Percentiles rank a stretch among this genome's conserved stretches.
Evolutionary conservation across 2,888 invertebrate genomes (phyloP).

Genomic region (Dilophus febrilis): DNA sequence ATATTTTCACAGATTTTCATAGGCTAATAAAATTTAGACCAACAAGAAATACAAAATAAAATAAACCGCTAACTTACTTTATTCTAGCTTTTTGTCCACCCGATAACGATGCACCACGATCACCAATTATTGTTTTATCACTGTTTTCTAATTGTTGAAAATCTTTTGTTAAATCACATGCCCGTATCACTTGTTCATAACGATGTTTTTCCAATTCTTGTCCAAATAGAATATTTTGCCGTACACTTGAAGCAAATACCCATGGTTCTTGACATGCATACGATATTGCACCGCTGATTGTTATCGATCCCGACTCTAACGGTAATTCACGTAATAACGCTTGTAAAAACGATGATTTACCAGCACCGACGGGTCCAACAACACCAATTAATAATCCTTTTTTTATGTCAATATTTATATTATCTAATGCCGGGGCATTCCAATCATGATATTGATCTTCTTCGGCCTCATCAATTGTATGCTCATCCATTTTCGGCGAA

Average conservation of each 20-base stretch:
- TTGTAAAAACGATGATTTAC: slow-evolving; percentile 52
- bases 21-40: neutral
- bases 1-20: neutral
- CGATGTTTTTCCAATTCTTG: slow-evolving; percentile 18
- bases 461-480: no score
- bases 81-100: slow-evolving; percentile 56
- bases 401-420: slow-evolving; percentile 35
- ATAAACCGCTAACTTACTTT: slow-evolving; percentile 16
- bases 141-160: slow-evolving; percentile 36
- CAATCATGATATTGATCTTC: neutral
- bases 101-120: slow-evolving; percentile 40
- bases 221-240: slow-evolving; percentile 80
- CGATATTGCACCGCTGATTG: slow-evolving; percentile 43
- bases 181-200: slow-evolving; percentile 28
- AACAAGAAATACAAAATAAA: neutral
- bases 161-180: slow-evolving; percentile 31
- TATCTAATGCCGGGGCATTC: slow-evolving; percentile 32
- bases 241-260: slow-evolving; percentile 58
- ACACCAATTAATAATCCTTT: slow-evolving; percentile 46
- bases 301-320: slow-evolving; percentile 33
- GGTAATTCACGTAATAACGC: slow-evolving; percentile 57
- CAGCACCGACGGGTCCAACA: slow-evolving; percentile 59
- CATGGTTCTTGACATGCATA: slow-evolving; percentile 78
- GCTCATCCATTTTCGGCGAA: no score
- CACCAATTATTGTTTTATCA: slow-evolving; percentile 38